Percentiles rank a stretch among this genome's conserved stretches.
phyloP scores from a whole-genome alignment of 2,888 invertebrate genomes.

The Drosophila conformis region DNA sequence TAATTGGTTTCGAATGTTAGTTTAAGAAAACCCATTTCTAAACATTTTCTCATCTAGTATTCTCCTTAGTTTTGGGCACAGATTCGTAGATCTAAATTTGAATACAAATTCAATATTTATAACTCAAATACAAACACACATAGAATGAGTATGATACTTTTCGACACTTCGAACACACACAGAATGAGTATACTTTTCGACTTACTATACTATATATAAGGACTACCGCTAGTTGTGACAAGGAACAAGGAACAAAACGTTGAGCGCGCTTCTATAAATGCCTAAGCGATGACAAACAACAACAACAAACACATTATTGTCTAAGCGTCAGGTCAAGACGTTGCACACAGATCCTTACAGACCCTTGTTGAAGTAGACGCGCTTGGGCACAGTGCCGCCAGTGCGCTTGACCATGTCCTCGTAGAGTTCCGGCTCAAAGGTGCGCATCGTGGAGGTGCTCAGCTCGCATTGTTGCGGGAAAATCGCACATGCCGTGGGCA shows the following conservation, averaged over 20 bases:
- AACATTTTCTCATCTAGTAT: neutral
- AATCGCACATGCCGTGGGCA: constrained; percentile 93
- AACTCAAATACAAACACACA: constrained; percentile 11
- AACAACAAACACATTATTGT: constrained; percentile 60
- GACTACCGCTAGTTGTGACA: constrained; percentile 6
- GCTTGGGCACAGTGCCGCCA: constrained; percentile 88
- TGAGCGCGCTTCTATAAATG: constrained; percentile 58
- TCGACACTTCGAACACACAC: constrained; percentile 6
- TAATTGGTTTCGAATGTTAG: neutral
- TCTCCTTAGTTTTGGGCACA: neutral
- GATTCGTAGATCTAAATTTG: neutral
- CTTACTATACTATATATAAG: constrained; percentile 15
- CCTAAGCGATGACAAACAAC: constrained; percentile 46
- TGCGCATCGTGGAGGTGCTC: constrained; percentile 89
- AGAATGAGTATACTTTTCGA: constrained; percentile 18
- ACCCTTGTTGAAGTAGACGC: constrained; percentile 95
- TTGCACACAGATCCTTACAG: constrained; percentile 86
- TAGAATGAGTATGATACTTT: constrained; percentile 18
- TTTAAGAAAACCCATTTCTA: neutral
- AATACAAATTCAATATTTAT: neutral
- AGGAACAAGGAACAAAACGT: constrained; percentile 44
- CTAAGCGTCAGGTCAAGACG: constrained; percentile 18
- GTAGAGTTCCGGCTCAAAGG: constrained; percentile 90
- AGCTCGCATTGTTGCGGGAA: constrained; percentile 94
- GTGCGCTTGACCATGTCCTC: constrained; percentile 89